Conservation (phyloP, 2,113 vertebrate genomes). For the Anoura caudifer region DNA sequence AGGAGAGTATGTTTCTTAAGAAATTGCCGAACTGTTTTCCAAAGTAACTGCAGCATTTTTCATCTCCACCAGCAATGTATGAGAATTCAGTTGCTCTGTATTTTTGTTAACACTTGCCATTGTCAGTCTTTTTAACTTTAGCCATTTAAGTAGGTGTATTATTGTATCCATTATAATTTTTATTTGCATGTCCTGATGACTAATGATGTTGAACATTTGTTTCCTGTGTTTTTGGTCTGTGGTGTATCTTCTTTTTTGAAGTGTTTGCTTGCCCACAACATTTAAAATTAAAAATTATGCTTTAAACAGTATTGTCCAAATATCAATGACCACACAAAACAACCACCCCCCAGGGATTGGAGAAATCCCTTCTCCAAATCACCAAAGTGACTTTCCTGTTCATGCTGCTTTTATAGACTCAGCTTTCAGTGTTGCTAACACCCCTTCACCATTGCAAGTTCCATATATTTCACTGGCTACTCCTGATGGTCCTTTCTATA, state of each 20-base stretch:
- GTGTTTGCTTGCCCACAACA: neutral
- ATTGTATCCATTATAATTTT: neutral
- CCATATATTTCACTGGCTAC: neutral
- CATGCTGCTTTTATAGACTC: neutral
- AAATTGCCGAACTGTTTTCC: neutral
- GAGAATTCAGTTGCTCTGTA: neutral
- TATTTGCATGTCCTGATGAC: neutral
- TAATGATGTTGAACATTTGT: neutral
- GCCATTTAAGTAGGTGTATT: neutral
- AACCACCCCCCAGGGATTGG: too few species aligned
- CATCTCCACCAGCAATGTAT: neutral
- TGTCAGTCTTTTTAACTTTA: neutral
- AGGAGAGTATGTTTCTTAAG: neutral
- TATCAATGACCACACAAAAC: neutral
- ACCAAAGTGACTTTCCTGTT: neutral
- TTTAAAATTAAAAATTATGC: constrained; percentile 26
- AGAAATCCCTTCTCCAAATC: neutral
- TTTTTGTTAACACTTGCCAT: neutral
- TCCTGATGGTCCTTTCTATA: neutral
- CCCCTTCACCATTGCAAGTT: neutral
- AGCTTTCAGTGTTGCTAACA: neutral
- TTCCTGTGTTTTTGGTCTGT: neutral
- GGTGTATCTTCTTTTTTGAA: neutral
- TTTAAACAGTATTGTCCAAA: neutral
- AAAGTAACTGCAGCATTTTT: neutral